Percentiles rank a stretch among this genome's conserved stretches.
Conservation (phyloP, 2,113 vertebrate species). For the Ciconia boyciana region DNA sequence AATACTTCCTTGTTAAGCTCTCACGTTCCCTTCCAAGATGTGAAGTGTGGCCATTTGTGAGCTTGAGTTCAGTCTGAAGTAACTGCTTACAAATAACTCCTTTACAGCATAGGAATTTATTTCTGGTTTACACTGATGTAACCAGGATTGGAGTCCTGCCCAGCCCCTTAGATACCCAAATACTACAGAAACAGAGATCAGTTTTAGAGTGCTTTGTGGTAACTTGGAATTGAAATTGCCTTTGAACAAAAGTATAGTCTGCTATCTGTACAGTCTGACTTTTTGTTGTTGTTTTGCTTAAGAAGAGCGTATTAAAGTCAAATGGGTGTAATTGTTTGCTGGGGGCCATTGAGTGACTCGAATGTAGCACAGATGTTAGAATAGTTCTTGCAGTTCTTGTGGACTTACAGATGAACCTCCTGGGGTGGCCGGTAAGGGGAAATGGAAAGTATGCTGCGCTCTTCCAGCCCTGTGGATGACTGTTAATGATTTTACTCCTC, state of each 20-base stretch:
- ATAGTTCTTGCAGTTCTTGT: neutral
- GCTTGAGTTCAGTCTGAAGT: neutral
- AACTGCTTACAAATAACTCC: neutral
- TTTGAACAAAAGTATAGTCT: neutral
- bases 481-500: neutral
- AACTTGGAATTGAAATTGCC: neutral
- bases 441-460: neutral
- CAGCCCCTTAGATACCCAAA: neutral
- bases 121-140: neutral
- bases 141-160: neutral
- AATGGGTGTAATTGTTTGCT: neutral
- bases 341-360: neutral
- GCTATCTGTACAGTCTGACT: accelerated
- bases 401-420: neutral
- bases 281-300: neutral
- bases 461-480: neutral
- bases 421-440: neutral
- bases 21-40: neutral
- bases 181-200: neutral
- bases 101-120: neutral
- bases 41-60: neutral
- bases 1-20: neutral
- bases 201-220: neutral
- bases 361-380: neutral
- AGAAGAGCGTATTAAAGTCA: neutral